Evolutionary conservation across 1,140 invertebrate genomes (phyloP).

Genomic region (Atopsyche davidsoni): DNA sequence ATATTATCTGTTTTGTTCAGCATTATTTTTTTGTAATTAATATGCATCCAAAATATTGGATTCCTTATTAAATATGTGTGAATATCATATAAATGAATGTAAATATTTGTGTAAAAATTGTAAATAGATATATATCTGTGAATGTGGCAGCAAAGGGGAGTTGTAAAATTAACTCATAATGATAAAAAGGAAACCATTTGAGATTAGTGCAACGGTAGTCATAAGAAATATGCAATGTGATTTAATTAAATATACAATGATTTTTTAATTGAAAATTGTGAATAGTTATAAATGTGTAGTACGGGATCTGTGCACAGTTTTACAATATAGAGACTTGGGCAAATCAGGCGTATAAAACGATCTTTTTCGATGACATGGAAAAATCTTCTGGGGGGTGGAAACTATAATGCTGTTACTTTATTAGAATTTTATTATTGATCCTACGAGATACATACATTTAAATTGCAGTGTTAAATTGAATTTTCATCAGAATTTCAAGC

Average conservation of each 20-base stretch:
- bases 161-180: conserved; percentile 9
- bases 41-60: conserved; percentile 7
- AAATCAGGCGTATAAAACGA: conserved; percentile 1
- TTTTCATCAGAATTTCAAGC: not conserved
- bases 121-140: conserved; percentile 12
- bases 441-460: conserved; percentile 3
- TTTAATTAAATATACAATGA: conserved; percentile 10
- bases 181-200: conserved; percentile 10
- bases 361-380: conserved; percentile 14
- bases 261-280: conserved; percentile 24
- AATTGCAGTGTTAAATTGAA: conserved; percentile 3
- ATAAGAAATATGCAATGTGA: conserved; percentile 6
- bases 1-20: too few relatives aligned
- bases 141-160: conserved; percentile 4
- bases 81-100: conserved; percentile 10
- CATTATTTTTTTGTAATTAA: not conserved
- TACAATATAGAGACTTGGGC: conserved; percentile 10
- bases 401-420: conserved; percentile 13
- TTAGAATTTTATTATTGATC: conserved; percentile 9
- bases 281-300: conserved; percentile 22
- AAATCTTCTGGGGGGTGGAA: not conserved
- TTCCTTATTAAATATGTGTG: conserved; percentile 8
- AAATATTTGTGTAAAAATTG: conserved; percentile 13
- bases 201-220: conserved; percentile 14
- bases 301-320: conserved; percentile 14